Base-by-base conservation (phyloP, 2,888 invertebrate species). In the Phyllotreta striolata region DNA sequence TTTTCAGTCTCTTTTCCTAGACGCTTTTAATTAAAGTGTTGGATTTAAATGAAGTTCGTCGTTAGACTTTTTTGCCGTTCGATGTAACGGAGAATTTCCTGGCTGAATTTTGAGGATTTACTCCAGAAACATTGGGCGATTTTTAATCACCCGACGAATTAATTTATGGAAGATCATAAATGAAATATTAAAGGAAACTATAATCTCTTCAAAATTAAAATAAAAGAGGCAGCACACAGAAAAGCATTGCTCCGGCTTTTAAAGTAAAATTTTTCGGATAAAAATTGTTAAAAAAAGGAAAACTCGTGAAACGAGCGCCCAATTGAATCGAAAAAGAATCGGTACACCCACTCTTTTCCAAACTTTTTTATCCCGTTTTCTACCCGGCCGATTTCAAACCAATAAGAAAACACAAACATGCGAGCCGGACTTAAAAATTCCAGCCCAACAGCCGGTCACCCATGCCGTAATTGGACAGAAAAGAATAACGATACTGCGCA, bases 401-500 rank as follows among this genome's bases (percentile, higher is more conserved):
- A 69, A 69, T 69, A 67, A 64, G 66, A 62, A 24, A 62, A 57
- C 54, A 66, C 59, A 66, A 68, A 64, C 62, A 61, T 63, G 61
- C 10, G 39, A 51, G 10, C 8, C 12, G 41, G 57, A 64, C 49
- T 61, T 59, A 66, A 69, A 66, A 66, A 66, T 62, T 63, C 69
- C 66, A 66, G 61, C 64, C 69, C 66, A 67, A 52, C 67, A 47
- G 12, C 13, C 64, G 62, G 35, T 54, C 63, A 40, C 49, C 55
- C 64, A 55, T 64, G 68, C 64, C 62, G 64, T 68, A 73, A 73
- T 73, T 73, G 73, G 73, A 73, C 70, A 69, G 73, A 71, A 72
- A 73, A 71, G 71, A 73, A 72, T 69, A 59, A 61, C 67, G 59
- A 61, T 65, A 62, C 57, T 55, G 63, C 67, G 65, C 64, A 62